A percentile compares a stretch with the other conserved stretches of the same genome.
These are phyloP conservation scores for Lycorma delicatula DNA, from an alignment of 1,140 invertebrate species.

Conservation along the genomic window DNA sequence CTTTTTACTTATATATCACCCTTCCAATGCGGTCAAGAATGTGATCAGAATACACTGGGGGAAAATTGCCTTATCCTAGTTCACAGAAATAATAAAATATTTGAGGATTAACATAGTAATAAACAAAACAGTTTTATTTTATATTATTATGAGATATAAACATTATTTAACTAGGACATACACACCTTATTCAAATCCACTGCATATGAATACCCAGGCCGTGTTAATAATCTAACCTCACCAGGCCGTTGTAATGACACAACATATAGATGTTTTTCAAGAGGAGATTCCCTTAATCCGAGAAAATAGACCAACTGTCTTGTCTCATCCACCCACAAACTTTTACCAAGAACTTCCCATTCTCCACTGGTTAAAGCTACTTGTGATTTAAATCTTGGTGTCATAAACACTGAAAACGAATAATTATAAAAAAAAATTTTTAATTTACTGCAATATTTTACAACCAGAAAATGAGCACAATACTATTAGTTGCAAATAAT, in stretches of 20 bases:
- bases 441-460: not conserved
- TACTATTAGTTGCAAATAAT: no score
- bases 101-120: no score
- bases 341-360: conserved; percentile 71
- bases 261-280: conserved; percentile 77
- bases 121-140: no score
- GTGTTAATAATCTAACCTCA: conserved; percentile 59
- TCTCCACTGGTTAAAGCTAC: conserved; percentile 67
- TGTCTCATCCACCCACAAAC: conserved; percentile 66
- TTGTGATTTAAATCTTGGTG: conserved; percentile 29
- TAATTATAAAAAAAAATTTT: not conserved
- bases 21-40: no score
- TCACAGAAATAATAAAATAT: no score
- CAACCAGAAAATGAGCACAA: not conserved
- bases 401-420: not conserved
- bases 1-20: no score
- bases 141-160: no score
- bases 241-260: conserved; percentile 57
- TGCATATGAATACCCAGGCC: conserved; percentile 63
- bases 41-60: no score
- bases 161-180: no score
- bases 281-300: conserved; percentile 64
- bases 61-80: no score
- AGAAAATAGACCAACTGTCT: conserved; percentile 72
- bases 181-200: conserved; percentile 70